Evolutionary conservation across 1,140 invertebrate species (phyloP), one percentile per base, ranked within the genome.

Genomic region (Cryptotermes secundus): DNA sequence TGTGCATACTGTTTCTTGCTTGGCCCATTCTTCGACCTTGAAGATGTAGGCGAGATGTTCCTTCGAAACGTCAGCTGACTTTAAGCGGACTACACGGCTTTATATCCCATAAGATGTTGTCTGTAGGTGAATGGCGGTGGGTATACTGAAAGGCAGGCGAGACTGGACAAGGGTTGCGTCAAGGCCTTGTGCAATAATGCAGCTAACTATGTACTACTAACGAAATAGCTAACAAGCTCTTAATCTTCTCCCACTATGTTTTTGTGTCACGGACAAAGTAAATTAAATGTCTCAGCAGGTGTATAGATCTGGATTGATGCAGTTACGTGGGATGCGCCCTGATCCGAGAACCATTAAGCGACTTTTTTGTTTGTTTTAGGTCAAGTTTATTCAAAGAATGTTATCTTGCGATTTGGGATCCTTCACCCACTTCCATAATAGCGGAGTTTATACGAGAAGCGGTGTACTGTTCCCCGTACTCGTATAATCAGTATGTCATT

Each of bases 251-350:
- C 59, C 59, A 31, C 59, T 72, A 7, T n/a, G 59, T 72, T 72
- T 72, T 72, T 72, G 59, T 72, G 59, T 72, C 59, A 72, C n/a
- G 59, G 59, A 72, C 59, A 72, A 31, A 72, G 59, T 31, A 72
- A n/a, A 49, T 49, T 49, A 49, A 72, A 72, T 72, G 59, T 72
- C 59, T 31, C 59, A 26, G 31, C 59, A 72, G 26, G 59, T 72
- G 59, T 72, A 72, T n/a, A 72, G 14, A n/a, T n/a, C 26, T n/a
- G 26, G 53, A 59, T 72, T 72, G 26, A n/a, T 31, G n/a, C 16
- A 16, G 24, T 59, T 26, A 59, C 53, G 53, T 42, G 53, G 53
- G 53, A 59, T 59, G 53, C 19, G 53, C 53, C 6, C 53, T 19
- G 53, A n/a, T 59, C 19, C n/a, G 7, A 59, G 19, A 14, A 22